Conservation (phyloP, 2,113 vertebrate species). For the Lagenorhynchus albirostris region DNA sequence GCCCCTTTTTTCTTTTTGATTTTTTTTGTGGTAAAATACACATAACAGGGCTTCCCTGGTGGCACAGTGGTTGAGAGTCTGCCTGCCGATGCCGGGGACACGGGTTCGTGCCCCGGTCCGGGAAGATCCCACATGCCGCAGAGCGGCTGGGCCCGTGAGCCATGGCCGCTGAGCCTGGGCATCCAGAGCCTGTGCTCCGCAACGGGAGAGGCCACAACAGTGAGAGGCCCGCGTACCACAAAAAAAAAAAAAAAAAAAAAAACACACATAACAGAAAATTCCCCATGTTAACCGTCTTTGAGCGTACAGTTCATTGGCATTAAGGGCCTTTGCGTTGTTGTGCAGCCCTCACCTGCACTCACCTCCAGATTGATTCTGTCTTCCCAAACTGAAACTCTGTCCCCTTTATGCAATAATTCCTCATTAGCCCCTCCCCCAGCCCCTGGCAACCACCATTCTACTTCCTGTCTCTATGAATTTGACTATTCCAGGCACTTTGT, state of each 20-base stretch:
- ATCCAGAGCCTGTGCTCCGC: no score
- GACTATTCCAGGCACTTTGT: rapidly evolving
- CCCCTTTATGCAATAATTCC: neutral
- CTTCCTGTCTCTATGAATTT: neutral
- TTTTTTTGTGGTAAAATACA: neutral
- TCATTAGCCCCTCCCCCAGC: neutral
- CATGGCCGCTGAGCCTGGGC: no score
- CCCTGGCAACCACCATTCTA: rapidly evolving
- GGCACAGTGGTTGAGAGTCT: no score
- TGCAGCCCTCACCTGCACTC: neutral
- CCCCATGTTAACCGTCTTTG: neutral
- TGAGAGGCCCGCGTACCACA: no score
- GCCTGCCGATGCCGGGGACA: no score
- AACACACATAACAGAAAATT: neutral
- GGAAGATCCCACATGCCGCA: no score
- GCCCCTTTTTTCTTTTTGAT: neutral
- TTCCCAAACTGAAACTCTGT: neutral
- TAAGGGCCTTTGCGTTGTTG: rapidly evolving
- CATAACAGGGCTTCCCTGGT: no score
- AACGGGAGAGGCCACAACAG: no score
- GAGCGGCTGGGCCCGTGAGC: no score
- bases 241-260: no score
- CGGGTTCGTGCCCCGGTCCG: no score
- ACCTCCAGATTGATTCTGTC: neutral
- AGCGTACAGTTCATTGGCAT: neutral